Conservation (phyloP, 2,113 vertebrate genomes). For the Rhea americana region DNA sequence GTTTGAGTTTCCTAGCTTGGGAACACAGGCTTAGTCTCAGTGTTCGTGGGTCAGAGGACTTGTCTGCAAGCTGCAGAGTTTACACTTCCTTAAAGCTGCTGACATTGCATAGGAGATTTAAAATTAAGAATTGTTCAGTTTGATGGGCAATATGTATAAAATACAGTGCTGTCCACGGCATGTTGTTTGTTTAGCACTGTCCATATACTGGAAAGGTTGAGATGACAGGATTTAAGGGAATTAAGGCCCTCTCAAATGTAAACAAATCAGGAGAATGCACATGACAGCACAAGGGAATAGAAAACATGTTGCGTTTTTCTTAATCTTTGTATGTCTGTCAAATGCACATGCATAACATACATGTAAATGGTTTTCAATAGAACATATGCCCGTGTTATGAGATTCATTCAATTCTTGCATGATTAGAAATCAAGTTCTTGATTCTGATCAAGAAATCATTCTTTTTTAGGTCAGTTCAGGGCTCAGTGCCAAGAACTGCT, state of each 20-base stretch:
- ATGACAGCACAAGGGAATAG: neutral
- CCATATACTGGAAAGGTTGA: neutral
- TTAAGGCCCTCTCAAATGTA: neutral
- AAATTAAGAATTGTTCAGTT: neutral
- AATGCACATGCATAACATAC: neutral
- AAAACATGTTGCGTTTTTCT: neutral
- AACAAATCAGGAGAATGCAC: neutral
- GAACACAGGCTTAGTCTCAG: neutral
- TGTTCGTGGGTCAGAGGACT: neutral
- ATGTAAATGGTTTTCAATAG: neutral
- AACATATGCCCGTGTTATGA: neutral
- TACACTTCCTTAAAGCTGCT: neutral
- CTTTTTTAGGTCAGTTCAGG: neutral
- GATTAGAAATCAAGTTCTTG: no score
- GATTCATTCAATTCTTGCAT: neutral
- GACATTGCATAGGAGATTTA: neutral
- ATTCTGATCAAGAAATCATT: neutral
- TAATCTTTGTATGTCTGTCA: neutral
- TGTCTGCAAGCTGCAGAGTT: neutral
- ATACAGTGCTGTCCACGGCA: neutral
- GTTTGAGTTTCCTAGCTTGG: neutral
- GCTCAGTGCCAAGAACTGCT: neutral
- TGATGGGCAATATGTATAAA: neutral
- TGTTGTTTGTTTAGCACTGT: neutral
- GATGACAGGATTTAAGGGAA: neutral